Evolutionary conservation across 2,113 vertebrate genomes (phyloP), one percentile per base, ranked within the genome.

Genomic region (Crotalus helleri): DNA sequence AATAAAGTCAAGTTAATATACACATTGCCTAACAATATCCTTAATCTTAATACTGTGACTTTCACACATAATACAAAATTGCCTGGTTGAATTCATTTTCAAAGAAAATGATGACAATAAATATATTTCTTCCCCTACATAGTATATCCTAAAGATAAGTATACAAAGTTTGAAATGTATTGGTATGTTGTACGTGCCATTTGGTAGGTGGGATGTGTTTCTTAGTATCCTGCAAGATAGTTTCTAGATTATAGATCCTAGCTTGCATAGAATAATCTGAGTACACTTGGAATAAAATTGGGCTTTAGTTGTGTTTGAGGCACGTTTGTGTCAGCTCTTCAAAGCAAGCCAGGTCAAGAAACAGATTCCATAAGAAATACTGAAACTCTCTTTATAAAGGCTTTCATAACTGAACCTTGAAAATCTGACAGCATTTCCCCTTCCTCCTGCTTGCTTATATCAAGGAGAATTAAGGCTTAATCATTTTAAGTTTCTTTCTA

Each of bases 1-100:
- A 96, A 96, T 74, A 95, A 13, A 0, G 0, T 6, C 93, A 90
- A 95, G 95, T 19, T 81, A 81, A 81, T 81, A 81, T 19, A 39
- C 15, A 81, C 69, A 19, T 81, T 39, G 94, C 95, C 96, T 96
- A 95, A 96, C 97, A 97, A 81, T 97, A 96, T 96, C 97, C 96
- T 95, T 96, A 92, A 93, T 59, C 93, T 86, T 96, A 95, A 96
- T 96, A 92, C 89, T 93, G 86, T 94, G 92, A 90, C 94, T 96
- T 96, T 95, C 26, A 33, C 0, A 10, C 59, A 95, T 92, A 95
- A 91, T 57, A 93, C 93, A 89, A 95, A 96, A 94, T 94, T 94
- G 61, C 92, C 88, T 90, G 55, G 64, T 95, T 89, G 90, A 93
- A 93, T 91, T 85, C 44, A 92, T 92, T 96, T 96, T 95, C 88